Evolutionary conservation across 2,797 vertebrate species (phyloP), one percentile per base, ranked within the genome.

Genomic region (Momotus momota): DNA sequence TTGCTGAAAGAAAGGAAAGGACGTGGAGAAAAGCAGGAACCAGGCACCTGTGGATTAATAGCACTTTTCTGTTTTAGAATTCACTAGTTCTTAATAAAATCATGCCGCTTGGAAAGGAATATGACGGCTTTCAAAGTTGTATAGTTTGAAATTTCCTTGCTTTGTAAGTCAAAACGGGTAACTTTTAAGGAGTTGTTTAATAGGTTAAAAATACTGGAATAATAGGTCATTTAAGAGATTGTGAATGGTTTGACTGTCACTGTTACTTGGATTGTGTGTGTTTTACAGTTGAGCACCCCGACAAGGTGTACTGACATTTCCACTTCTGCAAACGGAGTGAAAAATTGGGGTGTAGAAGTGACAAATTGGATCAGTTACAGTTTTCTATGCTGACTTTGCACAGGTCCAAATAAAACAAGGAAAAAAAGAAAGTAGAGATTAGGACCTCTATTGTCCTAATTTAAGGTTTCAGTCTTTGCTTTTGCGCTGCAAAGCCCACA

Each of bases 241-340:
- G 1, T 1, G 7, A 61, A 51, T 15, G 67, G 17, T 33, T 52
- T 73, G 70, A 18, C 19, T 80, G 16, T 51, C 12, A 22, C 3
- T 0, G 0, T 27, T 35, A 20, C 25, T 45, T 67, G 12, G 10
- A 48, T n/a, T 80, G 21, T 5, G 5, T 7, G 22, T 27, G 0
- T 52, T 38, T 78, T 33, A 38, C 35, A 67, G 19, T 21, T 81
- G 41, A 20, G 49, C 33, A 35, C 18, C 41, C 38, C 54, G 49
- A 5, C 0, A 3, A 81, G 23, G 21, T 55, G 25, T 62, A 10
- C 20, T 49, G 57, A 15, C 27, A 49, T 60, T 87, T 77, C 31
- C 40, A 60, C 48, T 94, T 60, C 33, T 71, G n/a, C 52, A 73
- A 92, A 52, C 0, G 0, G 9, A 61, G 14, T 52, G 35, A 66